A percentile compares a stretch with the other conserved stretches of the same genome.
Conservation (phyloP, 2,113 vertebrate genomes). For the Catagonus wagneri region DNA sequence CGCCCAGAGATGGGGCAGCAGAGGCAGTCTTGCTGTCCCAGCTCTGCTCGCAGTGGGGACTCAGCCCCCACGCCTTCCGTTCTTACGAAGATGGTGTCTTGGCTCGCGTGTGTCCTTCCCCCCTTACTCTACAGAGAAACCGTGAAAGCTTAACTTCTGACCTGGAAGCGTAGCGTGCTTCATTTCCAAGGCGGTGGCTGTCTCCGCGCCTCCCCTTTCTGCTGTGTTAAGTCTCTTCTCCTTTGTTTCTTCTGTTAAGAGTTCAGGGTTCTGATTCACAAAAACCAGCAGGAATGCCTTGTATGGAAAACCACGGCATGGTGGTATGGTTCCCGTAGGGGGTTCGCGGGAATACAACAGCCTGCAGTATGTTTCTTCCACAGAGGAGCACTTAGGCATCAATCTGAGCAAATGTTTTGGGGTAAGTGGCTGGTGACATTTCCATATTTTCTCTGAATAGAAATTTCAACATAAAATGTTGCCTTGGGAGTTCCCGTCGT, state of each 20-base stretch:
- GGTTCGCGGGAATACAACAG: rapidly evolving
- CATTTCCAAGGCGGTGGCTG: not conserved
- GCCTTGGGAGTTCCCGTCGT: no score
- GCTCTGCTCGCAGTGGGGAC: not conserved
- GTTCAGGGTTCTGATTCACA: not conserved
- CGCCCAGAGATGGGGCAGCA: rapidly evolving
- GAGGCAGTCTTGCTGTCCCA: not conserved
- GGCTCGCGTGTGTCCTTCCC: not conserved
- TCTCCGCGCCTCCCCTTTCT: not conserved
- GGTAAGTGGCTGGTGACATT: not conserved
- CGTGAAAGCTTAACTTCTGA: not conserved
- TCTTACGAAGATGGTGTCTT: not conserved
- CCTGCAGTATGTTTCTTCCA: not conserved
- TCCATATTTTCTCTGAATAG: not conserved
- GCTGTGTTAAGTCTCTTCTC: not conserved
- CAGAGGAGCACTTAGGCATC: not conserved
- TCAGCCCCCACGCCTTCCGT: not conserved
- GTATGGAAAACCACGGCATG: rapidly evolving
- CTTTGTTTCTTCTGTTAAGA: not conserved
- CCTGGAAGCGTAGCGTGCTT: not conserved
- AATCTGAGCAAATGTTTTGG: not conserved
- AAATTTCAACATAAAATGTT: not conserved
- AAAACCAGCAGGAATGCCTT: no score
- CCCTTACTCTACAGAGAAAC: not conserved
- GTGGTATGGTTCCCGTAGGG: rapidly evolving